Evolutionary conservation across 2,113 vertebrate species (phyloP).

Genomic region (Monarcha castaneiventris): DNA sequence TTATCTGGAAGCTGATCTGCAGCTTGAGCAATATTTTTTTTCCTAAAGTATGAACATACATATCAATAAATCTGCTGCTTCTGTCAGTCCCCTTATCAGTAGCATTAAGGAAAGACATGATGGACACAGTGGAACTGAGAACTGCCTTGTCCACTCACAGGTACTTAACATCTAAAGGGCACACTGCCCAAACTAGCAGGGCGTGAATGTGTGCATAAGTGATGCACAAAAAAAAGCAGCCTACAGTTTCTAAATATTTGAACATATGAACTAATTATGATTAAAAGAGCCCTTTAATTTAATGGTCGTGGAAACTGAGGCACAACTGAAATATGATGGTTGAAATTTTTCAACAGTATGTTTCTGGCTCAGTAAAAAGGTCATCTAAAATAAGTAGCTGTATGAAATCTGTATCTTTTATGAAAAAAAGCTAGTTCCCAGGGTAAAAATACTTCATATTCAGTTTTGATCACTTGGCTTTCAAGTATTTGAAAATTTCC

Average conservation of each 20-base stretch:
- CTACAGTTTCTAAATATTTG: not conserved
- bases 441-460: not conserved
- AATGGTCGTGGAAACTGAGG: not conserved
- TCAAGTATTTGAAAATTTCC: not conserved
- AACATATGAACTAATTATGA: not conserved
- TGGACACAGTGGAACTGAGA: not conserved
- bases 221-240: not conserved
- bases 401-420: not conserved
- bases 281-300: not conserved
- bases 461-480: not conserved
- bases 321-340: not conserved
- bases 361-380: not conserved
- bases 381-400: not conserved
- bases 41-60: not conserved
- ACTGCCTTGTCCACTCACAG: not conserved
- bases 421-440: fast-evolving
- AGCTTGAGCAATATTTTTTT: not conserved
- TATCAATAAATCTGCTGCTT: not conserved
- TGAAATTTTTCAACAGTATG: not conserved
- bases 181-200: not conserved
- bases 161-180: not conserved
- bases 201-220: not conserved
- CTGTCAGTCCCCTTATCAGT: not conserved
- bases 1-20: not conserved
- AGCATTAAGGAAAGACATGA: not conserved